Evolutionary conservation across 2,888 invertebrate species (phyloP).

Genomic region (Allolobophora icterica): DNA sequence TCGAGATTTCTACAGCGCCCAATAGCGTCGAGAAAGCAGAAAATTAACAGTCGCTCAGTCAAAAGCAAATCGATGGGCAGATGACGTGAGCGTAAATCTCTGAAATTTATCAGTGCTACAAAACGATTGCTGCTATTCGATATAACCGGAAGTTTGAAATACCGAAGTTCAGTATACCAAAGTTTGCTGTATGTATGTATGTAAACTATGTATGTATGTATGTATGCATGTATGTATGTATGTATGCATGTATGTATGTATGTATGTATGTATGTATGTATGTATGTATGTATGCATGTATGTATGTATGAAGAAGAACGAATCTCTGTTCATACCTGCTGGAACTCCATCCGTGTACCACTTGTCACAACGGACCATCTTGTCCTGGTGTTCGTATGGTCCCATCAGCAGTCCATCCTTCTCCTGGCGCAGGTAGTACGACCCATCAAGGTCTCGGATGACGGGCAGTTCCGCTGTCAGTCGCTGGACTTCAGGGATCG

Average conservation of each 20-base stretch:
- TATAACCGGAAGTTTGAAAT: no score
- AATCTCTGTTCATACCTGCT: slow-evolving; percentile 49
- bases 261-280: not conserved
- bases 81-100: no score
- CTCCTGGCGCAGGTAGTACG: slow-evolving; percentile 66
- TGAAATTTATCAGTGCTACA: no score
- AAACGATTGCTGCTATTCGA: no score
- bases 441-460: slow-evolving; percentile 66
- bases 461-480: slow-evolving; percentile 63
- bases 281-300: not conserved
- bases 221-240: not conserved
- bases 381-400: slow-evolving; percentile 63
- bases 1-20: no score
- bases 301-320: not conserved
- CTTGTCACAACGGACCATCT: slow-evolving; percentile 64
- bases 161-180: no score
- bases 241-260: not conserved
- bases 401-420: slow-evolving; percentile 64
- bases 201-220: no score
- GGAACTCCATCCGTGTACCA: slow-evolving; percentile 65
- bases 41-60: no score
- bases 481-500: slow-evolving; percentile 56
- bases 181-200: no score
- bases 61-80: no score
- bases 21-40: no score